Base-by-base conservation (phyloP, 2,797 vertebrate species). In the Hypotaenidia okinawae region DNA sequence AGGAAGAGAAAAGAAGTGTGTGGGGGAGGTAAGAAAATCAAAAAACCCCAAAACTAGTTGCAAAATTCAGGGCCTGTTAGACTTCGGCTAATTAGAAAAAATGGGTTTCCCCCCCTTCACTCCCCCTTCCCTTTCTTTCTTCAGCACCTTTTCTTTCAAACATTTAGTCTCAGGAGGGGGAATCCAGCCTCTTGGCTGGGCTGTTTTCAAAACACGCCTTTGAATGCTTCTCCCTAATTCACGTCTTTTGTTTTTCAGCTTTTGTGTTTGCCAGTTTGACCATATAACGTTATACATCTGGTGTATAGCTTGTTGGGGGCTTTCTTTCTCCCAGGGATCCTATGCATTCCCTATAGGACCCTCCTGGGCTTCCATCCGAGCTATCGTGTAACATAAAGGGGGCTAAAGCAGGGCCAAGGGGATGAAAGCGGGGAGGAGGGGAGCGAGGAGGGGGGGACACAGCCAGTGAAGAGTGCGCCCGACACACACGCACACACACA, bases 251-350 rank as follows among this genome's bases (percentile, higher is more conserved):
- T 99, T 99, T 99, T 99, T 99, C 97, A 49, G 95, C 97, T 98
- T 99, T 99, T 99, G 98, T 99, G 98, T 98, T 99, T 99, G 99
- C 98, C 98, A 99, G 98, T 99, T 99, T 99, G 98, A 99, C 99
- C 99, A 99, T 99, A 98, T 99, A 99, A 99, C 98, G 98, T 99
- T 99, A 99, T 99, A 99, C 99, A 99, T 99, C 99, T 99, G 99
- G 97, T 99, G 98, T 98, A 98, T 99, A 98, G 99, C 98, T 98
- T 99, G 98, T 98, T 98, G 98, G 98, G 98, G 98, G 98, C 98
- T 98, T 98, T 98, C 98, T 98, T 99, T 98, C 98, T 98, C 98
- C 98, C 98, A 99, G 98, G 98, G 98, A 98, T 97, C 98, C 98
- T 97, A 97, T 97, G 98, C 97, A 91, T 96, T 97, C 97, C 98